Conservation (phyloP, 2,797 vertebrate genomes). For the Epinephelus awoara region DNA sequence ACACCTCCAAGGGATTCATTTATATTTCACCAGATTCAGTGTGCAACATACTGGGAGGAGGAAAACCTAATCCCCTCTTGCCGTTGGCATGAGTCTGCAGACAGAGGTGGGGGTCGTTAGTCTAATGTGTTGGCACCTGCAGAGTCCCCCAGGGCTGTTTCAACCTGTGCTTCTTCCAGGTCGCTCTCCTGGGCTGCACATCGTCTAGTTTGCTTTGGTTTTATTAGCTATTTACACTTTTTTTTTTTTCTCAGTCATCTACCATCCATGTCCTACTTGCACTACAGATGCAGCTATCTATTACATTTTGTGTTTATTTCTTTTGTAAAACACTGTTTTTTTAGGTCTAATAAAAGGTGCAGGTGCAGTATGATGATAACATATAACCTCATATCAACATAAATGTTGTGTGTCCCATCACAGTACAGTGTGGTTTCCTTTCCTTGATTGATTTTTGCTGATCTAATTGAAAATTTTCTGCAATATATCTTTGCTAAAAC, state of each 20-base stretch:
- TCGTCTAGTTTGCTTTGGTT: not conserved
- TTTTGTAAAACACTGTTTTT: not conserved
- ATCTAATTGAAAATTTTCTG: not conserved
- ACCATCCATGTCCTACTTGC: too few species aligned
- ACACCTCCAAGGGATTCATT: not conserved
- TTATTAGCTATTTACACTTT: not conserved
- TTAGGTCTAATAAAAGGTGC: not conserved
- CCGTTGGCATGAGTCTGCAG: not conserved
- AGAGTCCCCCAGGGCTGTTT: not conserved
- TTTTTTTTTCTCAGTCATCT: not conserved
- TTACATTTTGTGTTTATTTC: not conserved
- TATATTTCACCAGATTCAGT: not conserved
- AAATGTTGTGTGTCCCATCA: not conserved
- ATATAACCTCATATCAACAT: not conserved
- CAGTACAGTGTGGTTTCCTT: not conserved
- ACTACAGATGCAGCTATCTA: not conserved
- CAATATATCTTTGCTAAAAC: not conserved
- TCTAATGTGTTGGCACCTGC: not conserved
- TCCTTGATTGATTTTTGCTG: not conserved
- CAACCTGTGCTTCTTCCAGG: too few species aligned
- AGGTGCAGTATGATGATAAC: not conserved
- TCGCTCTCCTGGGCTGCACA: not conserved
- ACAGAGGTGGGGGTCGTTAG: not conserved
- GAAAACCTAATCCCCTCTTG: not conserved
- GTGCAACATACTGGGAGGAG: not conserved